Conservation (phyloP, 92 coral and sea anemone species). For the Phenganax marumi region DNA sequence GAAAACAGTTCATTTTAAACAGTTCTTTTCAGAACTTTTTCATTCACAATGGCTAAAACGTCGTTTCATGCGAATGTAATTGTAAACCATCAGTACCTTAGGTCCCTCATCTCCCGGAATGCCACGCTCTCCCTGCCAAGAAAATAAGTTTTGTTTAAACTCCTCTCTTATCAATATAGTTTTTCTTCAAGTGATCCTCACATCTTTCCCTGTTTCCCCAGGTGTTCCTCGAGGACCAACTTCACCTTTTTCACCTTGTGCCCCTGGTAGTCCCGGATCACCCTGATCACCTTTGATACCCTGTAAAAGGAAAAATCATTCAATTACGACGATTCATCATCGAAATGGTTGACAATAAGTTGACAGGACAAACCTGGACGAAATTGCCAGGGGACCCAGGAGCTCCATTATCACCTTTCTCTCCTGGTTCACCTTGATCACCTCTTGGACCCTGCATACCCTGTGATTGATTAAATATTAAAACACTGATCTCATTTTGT, state of each 20-base stretch:
- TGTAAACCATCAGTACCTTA: neutral
- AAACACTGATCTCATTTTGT: too few relatives aligned
- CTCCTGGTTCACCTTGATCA: neutral
- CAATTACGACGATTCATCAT: too few relatives aligned
- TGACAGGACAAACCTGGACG: too few relatives aligned
- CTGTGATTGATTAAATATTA: too few relatives aligned
- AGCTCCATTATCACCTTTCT: neutral
- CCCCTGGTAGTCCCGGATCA: constrained; percentile 6
- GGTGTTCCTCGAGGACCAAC: neutral
- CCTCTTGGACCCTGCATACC: neutral
- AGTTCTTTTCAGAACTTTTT: too few relatives aligned
- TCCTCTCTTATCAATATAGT: neutral
- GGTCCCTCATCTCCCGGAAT: neutral
- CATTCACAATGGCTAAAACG: neutral
- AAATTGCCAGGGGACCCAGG: constrained; percentile 2
- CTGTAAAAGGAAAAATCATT: neutral
- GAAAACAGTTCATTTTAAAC: too few relatives aligned
- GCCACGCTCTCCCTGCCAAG: neutral
- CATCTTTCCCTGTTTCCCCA: constrained; percentile 11
- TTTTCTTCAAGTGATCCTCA: constrained; percentile 36
- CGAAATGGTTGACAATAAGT: too few relatives aligned
- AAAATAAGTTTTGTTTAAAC: neutral
- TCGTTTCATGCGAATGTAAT: too few relatives aligned
- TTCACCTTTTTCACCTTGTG: constrained; percentile 17
- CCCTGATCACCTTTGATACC: neutral